Percentiles rank a stretch among this genome's conserved stretches.
These are phyloP conservation scores for Sylvicola cinctus DNA, from an alignment of 2,888 invertebrate species.

Conservation along the genomic window DNA sequence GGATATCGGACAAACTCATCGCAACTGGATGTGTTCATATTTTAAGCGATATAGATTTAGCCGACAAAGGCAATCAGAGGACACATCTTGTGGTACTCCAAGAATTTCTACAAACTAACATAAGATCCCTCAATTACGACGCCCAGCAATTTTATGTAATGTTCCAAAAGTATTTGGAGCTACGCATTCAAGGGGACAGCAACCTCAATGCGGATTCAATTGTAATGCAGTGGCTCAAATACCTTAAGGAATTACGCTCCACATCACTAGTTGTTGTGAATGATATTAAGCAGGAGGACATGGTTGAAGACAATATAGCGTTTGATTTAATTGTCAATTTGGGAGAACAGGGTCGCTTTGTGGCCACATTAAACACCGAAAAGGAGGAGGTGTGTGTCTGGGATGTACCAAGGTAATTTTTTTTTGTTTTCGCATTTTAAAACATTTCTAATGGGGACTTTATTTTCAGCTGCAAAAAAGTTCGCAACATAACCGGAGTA, in stretches of 20 bases:
- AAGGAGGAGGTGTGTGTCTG: conserved; percentile 63
- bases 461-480: conserved; percentile 40
- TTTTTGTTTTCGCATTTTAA: background rate
- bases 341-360: conserved; percentile 39
- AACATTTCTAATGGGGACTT: too few species aligned
- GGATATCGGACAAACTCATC: conserved; percentile 62
- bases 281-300: conserved; percentile 14
- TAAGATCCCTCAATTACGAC: conserved; percentile 56
- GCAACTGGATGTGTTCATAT: conserved; percentile 56
- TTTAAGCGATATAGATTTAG: conserved; percentile 52
- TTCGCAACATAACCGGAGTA: conserved; percentile 49
- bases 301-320: conserved; percentile 24
- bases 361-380: conserved; percentile 53
- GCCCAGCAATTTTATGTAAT: conserved; percentile 66
- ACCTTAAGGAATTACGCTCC: conserved; percentile 16
- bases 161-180: conserved; percentile 30
- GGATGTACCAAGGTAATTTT: conserved; percentile 40
- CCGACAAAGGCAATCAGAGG: conserved; percentile 9
- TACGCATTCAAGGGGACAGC: conserved; percentile 14
- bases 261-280: conserved; percentile 27
- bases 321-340: conserved; percentile 22
- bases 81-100: conserved; percentile 34
- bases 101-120: conserved; percentile 48
- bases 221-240: conserved; percentile 15
- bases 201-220: conserved; percentile 16